Percentiles rank a stretch among this genome's conserved stretches.
Conservation (phyloP, 2,113 vertebrate species). For the Fregata magnificens region DNA sequence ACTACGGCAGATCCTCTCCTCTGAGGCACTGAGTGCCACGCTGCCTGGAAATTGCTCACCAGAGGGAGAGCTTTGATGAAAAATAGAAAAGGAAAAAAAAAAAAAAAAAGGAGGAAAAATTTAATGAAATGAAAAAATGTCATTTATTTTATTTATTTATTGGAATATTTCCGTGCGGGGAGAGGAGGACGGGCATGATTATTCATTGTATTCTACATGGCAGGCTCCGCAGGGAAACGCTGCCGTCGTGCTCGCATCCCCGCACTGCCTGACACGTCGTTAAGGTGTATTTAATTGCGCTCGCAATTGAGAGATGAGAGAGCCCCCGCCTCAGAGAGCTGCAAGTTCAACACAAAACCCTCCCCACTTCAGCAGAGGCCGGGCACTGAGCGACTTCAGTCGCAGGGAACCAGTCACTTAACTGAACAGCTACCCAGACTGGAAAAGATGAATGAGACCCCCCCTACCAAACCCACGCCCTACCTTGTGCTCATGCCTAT, state of each 20-base stretch:
- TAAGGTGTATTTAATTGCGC: neutral
- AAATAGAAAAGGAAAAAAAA: neutral
- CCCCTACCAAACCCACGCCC: rapidly evolving
- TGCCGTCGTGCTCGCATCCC: neutral
- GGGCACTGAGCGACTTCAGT: rapidly evolving
- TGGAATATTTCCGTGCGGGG: neutral
- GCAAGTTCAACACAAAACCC: neutral
- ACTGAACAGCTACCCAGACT: neutral
- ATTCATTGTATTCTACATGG: neutral
- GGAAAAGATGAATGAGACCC: neutral
- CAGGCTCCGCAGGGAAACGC: neutral
- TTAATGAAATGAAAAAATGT: neutral
- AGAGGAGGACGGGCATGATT: neutral
- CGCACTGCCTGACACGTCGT: neutral
- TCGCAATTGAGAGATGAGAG: neutral
- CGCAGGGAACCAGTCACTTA: neutral
- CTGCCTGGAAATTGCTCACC: slow-evolving; percentile 25
- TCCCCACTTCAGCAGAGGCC: neutral
- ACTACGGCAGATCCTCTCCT: neutral
- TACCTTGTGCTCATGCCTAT: rapidly evolving
- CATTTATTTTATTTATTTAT: slow-evolving; percentile 52
- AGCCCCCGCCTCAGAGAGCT: neutral
- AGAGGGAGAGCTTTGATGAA: slow-evolving; percentile 46
- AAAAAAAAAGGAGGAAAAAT: neutral
- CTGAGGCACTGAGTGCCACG: neutral